Base-by-base conservation (phyloP, 2,113 vertebrate species). In the Platysternon megacephalum region DNA sequence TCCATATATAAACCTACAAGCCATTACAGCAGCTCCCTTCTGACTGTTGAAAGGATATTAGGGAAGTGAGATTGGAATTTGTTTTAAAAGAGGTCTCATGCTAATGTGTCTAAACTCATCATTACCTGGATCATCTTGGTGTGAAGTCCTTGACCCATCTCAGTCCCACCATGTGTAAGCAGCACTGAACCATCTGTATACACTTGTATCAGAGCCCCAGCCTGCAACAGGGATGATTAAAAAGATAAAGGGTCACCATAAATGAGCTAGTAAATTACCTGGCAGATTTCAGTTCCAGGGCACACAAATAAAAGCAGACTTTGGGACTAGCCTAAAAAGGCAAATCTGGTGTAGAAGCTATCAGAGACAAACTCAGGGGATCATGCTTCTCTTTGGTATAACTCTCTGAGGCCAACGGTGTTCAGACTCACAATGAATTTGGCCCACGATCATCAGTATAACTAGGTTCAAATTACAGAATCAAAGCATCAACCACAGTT, bases 141-240 rank as follows among this genome's bases (percentile, higher is more conserved):
- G 95, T 99, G 99, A 44, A 99, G 99, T 6, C 99, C 99, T 96
- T 99, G 99, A 56, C 99, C 99, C 99, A 99, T 99, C 96, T 99
- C 99, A 5, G 99, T 99, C 28, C 99, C 99, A 0, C 99, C 99
- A 2, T 99, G 99, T 5, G 99, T 99, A 89, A 99, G 91, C 87
- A 99, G 95, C 65, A 99, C 99, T 0, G 99, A 99, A 21, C 99
- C 99, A 61, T 99, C 99, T 4, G 98, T 99, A 90, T 99, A 99
- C 79, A 99, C 98, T 1, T 99, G 99, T 79, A 99, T 84, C 96
- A 99, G 97, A 44, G 99, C 99, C 68, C 99, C 99, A 29, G 98
- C 99, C 99, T 99, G 55, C 4, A 93, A 80, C 26, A 90, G 21
- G 81, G 19, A 96, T 78, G 52, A 83, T 65, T 19, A 32, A 68